Base-by-base conservation (phyloP, 2,888 invertebrate species). In the Watsonalla cultraria region DNA sequence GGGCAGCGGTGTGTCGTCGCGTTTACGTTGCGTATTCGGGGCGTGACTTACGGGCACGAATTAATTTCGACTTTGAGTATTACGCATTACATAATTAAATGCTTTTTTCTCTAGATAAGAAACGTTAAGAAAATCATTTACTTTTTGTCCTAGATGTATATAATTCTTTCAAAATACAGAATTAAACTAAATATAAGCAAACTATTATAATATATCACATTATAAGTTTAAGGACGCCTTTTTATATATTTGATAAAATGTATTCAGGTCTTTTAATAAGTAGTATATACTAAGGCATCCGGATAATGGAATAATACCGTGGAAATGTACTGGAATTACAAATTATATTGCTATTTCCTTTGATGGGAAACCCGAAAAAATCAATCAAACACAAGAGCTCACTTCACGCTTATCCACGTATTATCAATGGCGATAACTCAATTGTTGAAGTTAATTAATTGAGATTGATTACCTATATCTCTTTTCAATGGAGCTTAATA, bases 391-490 rank as follows among this genome's bases (percentile, higher is more conserved):
- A 11, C 42, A 11, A 42, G 42, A 0, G 8, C 0, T 42, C 42
- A 11, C 37, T 42, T 8, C 11, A 11, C 42, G 42, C 11, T 42
- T 42, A 42, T 42, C 42, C 5, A 11, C 42, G 11, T 11, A 42
- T 42, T 42, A 42, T 42, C 60, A 54, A 65, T 61, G 58, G 60
- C 59, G 62, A 65, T 68, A 62, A 53, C 54, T 71, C 57, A 54
- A 72, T 70, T 64, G 62, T 48, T 53, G 15, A 53, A 63, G 54
- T 66, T 66, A 68, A 66, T 74, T 56, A 70, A 66, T 51, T 53
- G 53, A 51, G 62, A 68, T 65, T 68, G 65, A 74, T 68, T 71
- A 63, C 60, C 55, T 62, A 66, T 69, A 71, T 66, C 62, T 47
- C 37, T 64, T 64, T 60, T 65, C 65, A 70, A 66, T 61, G 60